Conservation (phyloP, 2,113 vertebrate species). For the Meleagris gallopavo region DNA sequence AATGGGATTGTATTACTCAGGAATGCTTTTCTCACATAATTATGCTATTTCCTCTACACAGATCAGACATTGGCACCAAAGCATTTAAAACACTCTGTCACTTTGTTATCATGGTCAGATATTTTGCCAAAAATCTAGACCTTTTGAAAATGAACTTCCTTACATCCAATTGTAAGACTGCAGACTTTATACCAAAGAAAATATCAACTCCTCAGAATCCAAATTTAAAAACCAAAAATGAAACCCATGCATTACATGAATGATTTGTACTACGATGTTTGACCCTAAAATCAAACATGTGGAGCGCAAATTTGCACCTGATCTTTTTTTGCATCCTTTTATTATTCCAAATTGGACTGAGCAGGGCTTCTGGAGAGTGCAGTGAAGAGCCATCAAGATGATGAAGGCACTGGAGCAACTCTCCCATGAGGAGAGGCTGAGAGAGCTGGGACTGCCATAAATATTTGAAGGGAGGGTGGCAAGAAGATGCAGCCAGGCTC, state of each 20-base stretch:
- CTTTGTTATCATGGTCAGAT: neutral
- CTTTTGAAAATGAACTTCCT: neutral
- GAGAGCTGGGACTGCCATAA: neutral
- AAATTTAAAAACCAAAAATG: neutral
- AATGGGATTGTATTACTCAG: neutral
- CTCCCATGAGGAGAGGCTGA: neutral
- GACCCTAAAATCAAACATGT: neutral
- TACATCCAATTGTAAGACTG: neutral
- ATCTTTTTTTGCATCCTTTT: neutral
- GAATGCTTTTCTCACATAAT: neutral
- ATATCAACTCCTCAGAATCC: neutral
- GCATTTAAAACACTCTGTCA: neutral
- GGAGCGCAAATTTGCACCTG: neutral
- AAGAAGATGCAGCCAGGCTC: neutral
- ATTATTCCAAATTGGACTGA: neutral
- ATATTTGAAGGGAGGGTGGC: neutral
- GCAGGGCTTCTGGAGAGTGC: neutral
- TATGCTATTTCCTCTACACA: neutral
- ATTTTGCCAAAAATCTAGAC: neutral
- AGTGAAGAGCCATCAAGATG: neutral
- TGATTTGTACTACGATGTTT: neutral
- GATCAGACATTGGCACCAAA: neutral
- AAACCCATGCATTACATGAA: neutral
- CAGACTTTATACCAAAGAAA: neutral
- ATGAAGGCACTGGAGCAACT: neutral